These are phyloP conservation scores for Cottoperca gobio DNA, from an alignment of 2,797 vertebrate genomes.

Conservation along the genomic window DNA sequence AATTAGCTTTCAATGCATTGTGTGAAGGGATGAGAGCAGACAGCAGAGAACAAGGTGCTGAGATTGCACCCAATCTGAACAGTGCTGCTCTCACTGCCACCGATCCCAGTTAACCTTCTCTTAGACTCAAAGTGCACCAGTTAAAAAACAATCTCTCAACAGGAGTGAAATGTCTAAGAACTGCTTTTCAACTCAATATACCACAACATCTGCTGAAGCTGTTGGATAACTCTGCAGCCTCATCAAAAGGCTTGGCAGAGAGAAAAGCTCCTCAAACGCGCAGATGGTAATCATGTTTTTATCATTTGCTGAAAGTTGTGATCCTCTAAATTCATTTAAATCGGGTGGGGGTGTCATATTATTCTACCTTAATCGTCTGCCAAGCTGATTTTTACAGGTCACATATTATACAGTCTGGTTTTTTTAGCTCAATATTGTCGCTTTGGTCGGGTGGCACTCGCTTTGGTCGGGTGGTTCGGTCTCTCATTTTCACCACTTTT, in stretches of 20 bases:
- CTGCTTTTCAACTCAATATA: slow-evolving; percentile 63
- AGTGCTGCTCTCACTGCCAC: slow-evolving; percentile 12
- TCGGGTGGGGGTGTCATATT: slow-evolving; percentile 53
- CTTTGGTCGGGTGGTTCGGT: slow-evolving; percentile 54
- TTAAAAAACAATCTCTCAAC: slow-evolving; percentile 52
- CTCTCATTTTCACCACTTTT: slow-evolving; percentile 64
- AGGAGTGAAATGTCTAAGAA: slow-evolving; percentile 58
- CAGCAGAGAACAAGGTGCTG: slow-evolving; percentile 44
- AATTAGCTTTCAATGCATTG: slow-evolving; percentile 1
- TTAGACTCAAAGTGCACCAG: slow-evolving; percentile 44
- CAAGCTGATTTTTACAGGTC: slow-evolving; percentile 65
- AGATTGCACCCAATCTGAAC: slow-evolving; percentile 37
- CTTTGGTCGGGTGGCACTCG: slow-evolving; percentile 38
- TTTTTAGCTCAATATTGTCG: slow-evolving; percentile 50
- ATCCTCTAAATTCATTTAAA: slow-evolving; percentile 74
- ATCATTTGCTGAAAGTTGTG: slow-evolving; percentile 74
- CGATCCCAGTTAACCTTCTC: slow-evolving; percentile 50
- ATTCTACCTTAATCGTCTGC: slow-evolving; percentile 62
- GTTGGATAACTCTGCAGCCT: slow-evolving; percentile 69
- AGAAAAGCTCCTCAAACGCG: slow-evolving; percentile 57
- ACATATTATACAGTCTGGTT: slow-evolving; percentile 44
- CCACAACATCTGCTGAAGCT: slow-evolving; percentile 78
- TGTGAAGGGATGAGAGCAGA: too few relatives aligned
- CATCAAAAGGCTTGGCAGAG: slow-evolving; percentile 75
- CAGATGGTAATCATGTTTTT: slow-evolving; percentile 78